phyloP scores from a whole-genome alignment of 2,888 invertebrate genomes.

The Stratiomys singularior region DNA sequence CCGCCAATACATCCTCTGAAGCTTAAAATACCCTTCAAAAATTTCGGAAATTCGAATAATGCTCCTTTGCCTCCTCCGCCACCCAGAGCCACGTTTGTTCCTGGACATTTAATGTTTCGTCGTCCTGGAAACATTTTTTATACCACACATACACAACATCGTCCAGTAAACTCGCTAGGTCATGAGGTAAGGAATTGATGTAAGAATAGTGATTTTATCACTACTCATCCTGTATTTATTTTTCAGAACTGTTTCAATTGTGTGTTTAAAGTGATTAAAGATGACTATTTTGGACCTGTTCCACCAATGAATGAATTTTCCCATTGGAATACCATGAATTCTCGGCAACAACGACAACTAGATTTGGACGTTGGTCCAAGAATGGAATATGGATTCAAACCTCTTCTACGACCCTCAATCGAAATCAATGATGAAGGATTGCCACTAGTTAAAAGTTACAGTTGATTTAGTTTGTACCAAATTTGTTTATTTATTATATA shows the following conservation, averaged over 20 bases:
- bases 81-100: not conserved
- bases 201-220: not conserved
- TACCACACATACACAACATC: not conserved
- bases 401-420: slow-evolving; percentile 82
- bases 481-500: not conserved
- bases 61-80: not conserved
- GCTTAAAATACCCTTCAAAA: no score
- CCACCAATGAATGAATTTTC: slow-evolving; percentile 62
- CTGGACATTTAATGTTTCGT: not conserved
- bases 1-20: no score
- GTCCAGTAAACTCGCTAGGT: not conserved
- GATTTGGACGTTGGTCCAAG: slow-evolving; percentile 74
- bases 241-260: slow-evolving; percentile 39
- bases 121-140: not conserved
- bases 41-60: not conserved
- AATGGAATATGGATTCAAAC: slow-evolving; percentile 85
- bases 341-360: slow-evolving; percentile 61
- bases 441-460: slow-evolving; percentile 61
- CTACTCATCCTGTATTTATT: not conserved
- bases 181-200: not conserved
- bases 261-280: slow-evolving; percentile 44
- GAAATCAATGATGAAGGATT: slow-evolving; percentile 80
- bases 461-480: not conserved
- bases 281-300: slow-evolving; percentile 68
- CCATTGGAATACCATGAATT: slow-evolving; percentile 32